Evolutionary conservation across 2,888 invertebrate genomes (phyloP), one percentile per base, ranked within the genome.

Genomic region (Hypsopygia costalis): DNA sequence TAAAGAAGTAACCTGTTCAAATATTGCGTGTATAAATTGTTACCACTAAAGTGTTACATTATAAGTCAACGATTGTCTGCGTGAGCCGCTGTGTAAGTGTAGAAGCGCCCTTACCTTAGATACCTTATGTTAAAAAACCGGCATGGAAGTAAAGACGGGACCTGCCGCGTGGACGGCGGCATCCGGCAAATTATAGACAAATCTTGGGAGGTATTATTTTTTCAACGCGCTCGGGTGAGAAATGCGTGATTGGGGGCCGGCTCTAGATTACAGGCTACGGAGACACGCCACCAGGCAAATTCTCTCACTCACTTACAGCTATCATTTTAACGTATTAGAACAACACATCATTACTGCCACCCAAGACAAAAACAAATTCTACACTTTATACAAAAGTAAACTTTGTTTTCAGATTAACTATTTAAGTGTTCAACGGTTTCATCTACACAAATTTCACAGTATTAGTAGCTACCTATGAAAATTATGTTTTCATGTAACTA

Each of bases 201-300:
- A 83, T 78, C 79, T 76, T 74, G 62, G 65, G 71, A 79, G 72
- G 79, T 82, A 85, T 88, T 83, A 88, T 88, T 88, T 87, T 88
- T 88, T 88, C 86, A 88, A 80, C 87, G 82, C 88, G 81, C 72
- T 55, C 72, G 85, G 85, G 88, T 88, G 88, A 88, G 87, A 88
- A 88, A 78, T 81, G 83, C 81, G 75, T 86, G 86, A 88, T 87
- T 88, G 83, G 73, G 74, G 85, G 75, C 76, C 87, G 87, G 88
- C 78, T 40, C 55, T 54, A 78, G 85, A 88, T 88, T 86, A 88
- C 86, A 88, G 86, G 69, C 68, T 59, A 51, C 67, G 62, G 70
- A 55, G 77, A 77, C 86, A 77, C 79, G 83, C 85, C 82, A 82
- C 82, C 83, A 74, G 68, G 78, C 62, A 58, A 66, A 68, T 73